These are phyloP conservation scores for Clupea harengus DNA, from an alignment of 2,113 vertebrate genomes.

Conservation along the genomic window DNA sequence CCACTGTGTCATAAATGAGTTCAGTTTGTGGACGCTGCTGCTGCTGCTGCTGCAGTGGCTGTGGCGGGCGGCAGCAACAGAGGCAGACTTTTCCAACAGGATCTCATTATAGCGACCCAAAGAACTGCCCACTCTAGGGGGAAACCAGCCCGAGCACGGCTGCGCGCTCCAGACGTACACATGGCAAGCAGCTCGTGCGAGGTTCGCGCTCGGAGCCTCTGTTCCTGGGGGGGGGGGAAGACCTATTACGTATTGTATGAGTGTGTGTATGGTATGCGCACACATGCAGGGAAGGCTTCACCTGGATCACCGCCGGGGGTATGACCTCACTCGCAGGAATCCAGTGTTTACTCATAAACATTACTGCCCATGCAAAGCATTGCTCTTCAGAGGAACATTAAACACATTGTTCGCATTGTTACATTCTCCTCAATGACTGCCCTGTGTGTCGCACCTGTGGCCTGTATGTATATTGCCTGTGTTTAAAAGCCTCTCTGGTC, in stretches of 20 bases:
- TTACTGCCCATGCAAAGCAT: neutral
- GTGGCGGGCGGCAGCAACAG: neutral
- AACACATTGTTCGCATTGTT: constrained; percentile 3
- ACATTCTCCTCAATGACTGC: neutral
- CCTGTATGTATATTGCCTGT: neutral
- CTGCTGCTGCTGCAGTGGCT: neutral
- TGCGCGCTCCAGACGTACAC: neutral
- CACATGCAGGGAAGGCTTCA: neutral
- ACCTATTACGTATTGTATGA: neutral
- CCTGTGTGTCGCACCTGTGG: neutral
- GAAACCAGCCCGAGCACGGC: neutral
- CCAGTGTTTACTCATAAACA: neutral
- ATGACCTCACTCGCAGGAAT: constrained; percentile 10
- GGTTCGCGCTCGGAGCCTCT: neutral
- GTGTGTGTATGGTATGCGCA: neutral
- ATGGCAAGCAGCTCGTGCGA: neutral
- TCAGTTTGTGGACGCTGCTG: constrained; percentile 23
- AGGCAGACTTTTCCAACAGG: constrained; percentile 22
- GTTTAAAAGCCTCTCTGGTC: neutral
- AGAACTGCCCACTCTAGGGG: constrained; percentile 13
- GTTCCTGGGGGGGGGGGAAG: neutral
- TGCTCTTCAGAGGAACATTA: constrained; percentile 3
- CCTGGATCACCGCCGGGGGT: constrained; percentile 1
- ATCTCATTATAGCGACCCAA: constrained; percentile 23
- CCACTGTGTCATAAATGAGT: constrained; percentile 38